Conservation (phyloP, 2,113 vertebrate genomes). For the Pterophyllum scalare region DNA sequence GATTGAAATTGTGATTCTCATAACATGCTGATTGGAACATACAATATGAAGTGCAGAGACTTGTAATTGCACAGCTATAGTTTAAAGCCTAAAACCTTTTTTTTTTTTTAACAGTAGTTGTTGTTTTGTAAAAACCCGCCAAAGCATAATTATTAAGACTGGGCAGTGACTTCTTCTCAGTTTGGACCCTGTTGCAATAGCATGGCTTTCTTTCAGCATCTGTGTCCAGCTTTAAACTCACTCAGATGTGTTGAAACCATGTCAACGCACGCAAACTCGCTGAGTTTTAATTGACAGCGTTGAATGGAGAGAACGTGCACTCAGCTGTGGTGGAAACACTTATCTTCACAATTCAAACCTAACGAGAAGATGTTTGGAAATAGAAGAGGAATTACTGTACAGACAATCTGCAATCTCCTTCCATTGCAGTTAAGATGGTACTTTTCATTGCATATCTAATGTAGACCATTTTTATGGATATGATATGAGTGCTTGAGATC, state of each 20-base stretch:
- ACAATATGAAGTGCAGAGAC: neutral
- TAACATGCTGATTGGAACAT: slow-evolving; percentile 29
- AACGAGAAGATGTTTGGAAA: slow-evolving; percentile 52
- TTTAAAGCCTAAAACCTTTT: slow-evolving; percentile 6
- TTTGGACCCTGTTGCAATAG: slow-evolving; percentile 32
- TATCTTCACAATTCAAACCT: slow-evolving; percentile 33
- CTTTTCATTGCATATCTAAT: slow-evolving; percentile 18
- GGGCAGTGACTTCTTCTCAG: slow-evolving; percentile 20
- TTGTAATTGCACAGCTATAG: neutral
- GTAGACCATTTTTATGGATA: neutral
- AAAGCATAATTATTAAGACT: slow-evolving; percentile 18
- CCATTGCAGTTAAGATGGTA: neutral
- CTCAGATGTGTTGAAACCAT: slow-evolving; percentile 41
- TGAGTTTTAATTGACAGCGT: slow-evolving; percentile 60
- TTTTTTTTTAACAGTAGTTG: neutral
- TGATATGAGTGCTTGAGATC: neutral
- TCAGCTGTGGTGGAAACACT: slow-evolving; percentile 37
- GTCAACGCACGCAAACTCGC: slow-evolving; percentile 45
- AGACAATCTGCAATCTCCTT: slow-evolving; percentile 13
- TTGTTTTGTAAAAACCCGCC: neutral
- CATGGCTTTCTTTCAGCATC: slow-evolving; percentile 47
- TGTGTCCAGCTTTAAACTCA: slow-evolving; percentile 57
- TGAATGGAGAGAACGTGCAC: slow-evolving; percentile 37
- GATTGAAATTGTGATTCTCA: slow-evolving; percentile 32
- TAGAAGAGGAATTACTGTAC: slow-evolving; percentile 14